Conservation (phyloP, 1,140 invertebrate genomes). For the Orius laevigatus region DNA sequence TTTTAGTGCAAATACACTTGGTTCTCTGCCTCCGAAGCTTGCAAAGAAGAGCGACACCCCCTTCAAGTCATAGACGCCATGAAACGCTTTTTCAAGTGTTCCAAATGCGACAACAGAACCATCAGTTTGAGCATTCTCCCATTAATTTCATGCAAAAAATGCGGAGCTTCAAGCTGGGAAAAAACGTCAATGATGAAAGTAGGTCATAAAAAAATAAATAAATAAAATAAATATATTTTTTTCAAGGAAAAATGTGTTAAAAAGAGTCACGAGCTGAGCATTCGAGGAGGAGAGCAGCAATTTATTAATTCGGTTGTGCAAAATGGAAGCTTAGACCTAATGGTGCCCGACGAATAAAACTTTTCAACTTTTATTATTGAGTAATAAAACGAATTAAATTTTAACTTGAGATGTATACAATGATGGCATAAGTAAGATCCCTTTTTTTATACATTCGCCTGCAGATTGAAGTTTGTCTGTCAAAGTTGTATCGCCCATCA, state of each 20-base stretch:
- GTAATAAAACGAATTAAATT: too few relatives aligned
- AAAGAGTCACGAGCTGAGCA: conserved; percentile 13
- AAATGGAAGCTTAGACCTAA: conserved; percentile 16
- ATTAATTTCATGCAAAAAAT: conserved; percentile 56
- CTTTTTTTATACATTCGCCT: too few relatives aligned
- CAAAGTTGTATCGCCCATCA: too few relatives aligned
- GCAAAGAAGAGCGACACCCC: conserved; percentile 64
- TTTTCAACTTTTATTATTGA: not conserved
- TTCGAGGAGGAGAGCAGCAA: conserved; percentile 19
- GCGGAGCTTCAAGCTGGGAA: conserved; percentile 53
- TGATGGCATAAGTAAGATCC: too few relatives aligned
- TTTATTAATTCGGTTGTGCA: conserved; percentile 15
- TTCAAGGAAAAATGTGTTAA: conserved; percentile 15
- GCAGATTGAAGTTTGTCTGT: too few relatives aligned
- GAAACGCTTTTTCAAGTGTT: conserved; percentile 84
- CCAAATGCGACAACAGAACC: conserved; percentile 67
- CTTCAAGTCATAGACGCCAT: conserved; percentile 57
- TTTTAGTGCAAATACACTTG: conserved; percentile 70
- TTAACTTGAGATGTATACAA: too few relatives aligned
- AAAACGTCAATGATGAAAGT: conserved; percentile 54
- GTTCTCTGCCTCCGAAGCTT: conserved; percentile 65
- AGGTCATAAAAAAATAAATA: not conserved
- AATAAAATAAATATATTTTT: not conserved
- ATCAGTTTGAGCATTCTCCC: conserved; percentile 62
- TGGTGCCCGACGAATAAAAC: conserved; percentile 17